phyloP scores from a whole-genome alignment of 2,797 vertebrate genomes.

The Astyanax mexicanus region DNA sequence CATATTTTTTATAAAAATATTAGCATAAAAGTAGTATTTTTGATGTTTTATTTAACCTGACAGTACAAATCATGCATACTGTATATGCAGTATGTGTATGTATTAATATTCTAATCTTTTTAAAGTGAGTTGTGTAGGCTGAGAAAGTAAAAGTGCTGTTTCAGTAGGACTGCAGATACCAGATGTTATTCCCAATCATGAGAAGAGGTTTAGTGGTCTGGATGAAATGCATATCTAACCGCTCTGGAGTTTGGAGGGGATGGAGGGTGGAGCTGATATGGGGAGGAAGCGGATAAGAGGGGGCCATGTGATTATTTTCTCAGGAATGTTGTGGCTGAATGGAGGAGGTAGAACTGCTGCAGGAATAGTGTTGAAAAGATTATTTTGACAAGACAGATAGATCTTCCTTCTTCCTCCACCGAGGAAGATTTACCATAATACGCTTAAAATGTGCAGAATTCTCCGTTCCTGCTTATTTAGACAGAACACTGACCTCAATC shows the following conservation, averaged over 20 bases:
- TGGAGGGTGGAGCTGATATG: conserved; percentile 11
- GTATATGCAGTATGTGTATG: too few relatives aligned
- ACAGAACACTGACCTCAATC: not conserved
- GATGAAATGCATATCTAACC: conserved; percentile 15
- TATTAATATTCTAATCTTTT: too few relatives aligned
- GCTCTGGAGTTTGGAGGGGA: conserved; percentile 5
- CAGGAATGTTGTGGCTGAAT: conserved; percentile 13
- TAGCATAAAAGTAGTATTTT: too few relatives aligned
- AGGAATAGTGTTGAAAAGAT: conserved; percentile 36
- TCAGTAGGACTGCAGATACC: not conserved
- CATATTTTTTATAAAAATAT: too few relatives aligned
- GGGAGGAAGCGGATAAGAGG: conserved; percentile 2
- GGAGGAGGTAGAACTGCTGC: conserved; percentile 28
- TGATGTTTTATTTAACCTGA: too few relatives aligned
- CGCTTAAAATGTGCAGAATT: too few relatives aligned
- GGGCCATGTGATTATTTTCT: conserved; percentile 36
- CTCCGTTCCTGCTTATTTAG: too few relatives aligned
- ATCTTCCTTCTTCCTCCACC: conserved; percentile 20
- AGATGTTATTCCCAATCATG: not conserved
- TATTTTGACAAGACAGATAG: conserved; percentile 38
- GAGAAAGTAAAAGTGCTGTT: too few relatives aligned
- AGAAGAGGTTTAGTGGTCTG: not conserved
- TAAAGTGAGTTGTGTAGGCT: too few relatives aligned
- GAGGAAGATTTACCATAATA: conserved; percentile 3
- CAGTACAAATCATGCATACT: too few relatives aligned